A percentile compares a stretch with the other conserved stretches of the same genome.
Conservation (phyloP, 2,797 vertebrate species). For the Fistularia commersonii region DNA sequence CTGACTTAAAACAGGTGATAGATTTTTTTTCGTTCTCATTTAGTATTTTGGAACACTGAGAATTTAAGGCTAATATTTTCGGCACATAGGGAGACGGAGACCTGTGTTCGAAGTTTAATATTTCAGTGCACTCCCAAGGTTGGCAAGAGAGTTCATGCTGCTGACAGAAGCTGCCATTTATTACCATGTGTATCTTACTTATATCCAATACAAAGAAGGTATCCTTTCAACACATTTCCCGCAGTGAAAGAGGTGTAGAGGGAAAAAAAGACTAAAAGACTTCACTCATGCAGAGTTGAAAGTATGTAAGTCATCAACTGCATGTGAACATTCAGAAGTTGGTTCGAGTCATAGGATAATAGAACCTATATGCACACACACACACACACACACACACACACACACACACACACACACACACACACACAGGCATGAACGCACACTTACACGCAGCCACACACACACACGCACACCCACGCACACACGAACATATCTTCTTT, state of each 20-base stretch:
- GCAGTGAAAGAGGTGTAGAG: constrained; percentile 53
- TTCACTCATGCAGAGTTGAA: constrained; percentile 43
- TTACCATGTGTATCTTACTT: constrained; percentile 52
- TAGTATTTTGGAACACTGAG: constrained; percentile 40
- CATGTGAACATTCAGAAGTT: constrained; percentile 8
- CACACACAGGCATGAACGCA: too few species aligned
- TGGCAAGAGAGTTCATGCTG: constrained; percentile 55
- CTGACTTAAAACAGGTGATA: too few species aligned
- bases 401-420: too few species aligned
- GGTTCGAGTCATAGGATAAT: not conserved
- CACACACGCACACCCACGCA: too few species aligned
- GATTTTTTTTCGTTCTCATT: constrained; percentile 25
- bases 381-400: too few species aligned
- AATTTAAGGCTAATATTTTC: constrained; percentile 47
- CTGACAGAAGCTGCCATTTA: constrained; percentile 68
- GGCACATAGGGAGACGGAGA: constrained; percentile 15
- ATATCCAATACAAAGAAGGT: constrained; percentile 46
- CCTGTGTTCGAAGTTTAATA: constrained; percentile 45
- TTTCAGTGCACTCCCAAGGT: constrained; percentile 56
- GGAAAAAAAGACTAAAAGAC: constrained; percentile 46
- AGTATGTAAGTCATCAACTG: constrained; percentile 24
- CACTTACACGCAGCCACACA: too few species aligned
- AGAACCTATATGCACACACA: not conserved
- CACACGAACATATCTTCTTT: too few species aligned
- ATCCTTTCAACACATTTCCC: constrained; percentile 63